Evolutionary conservation across 92 coral and sea anemone genomes (phyloP).

Genomic region (Porites lobata): DNA sequence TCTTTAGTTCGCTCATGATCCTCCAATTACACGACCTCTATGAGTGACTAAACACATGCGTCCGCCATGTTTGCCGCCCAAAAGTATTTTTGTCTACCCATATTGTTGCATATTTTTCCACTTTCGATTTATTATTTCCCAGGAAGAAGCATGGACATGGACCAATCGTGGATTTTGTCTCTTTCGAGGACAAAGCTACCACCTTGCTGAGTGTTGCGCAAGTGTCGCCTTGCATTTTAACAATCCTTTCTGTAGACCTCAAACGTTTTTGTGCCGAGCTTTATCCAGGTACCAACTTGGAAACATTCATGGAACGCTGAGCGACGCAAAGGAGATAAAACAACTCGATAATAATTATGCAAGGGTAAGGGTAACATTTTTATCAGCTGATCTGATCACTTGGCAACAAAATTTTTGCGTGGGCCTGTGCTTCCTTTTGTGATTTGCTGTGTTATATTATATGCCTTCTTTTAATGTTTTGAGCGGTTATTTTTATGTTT

Average conservation of each 20-base stretch:
- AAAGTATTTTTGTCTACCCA: too few species aligned
- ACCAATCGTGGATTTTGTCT: slow-evolving; percentile 8
- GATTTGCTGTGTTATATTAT: neutral
- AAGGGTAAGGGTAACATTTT: neutral
- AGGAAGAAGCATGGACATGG: slow-evolving; percentile 13
- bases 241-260: neutral
- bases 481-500: too few species aligned
- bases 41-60: too few species aligned
- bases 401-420: neutral
- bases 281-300: slow-evolving; percentile 5
- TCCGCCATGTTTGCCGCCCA: too few species aligned
- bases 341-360: neutral
- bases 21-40: too few species aligned
- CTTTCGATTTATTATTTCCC: neutral
- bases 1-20: too few species aligned
- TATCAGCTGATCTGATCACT: too few species aligned
- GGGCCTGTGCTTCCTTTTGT: neutral
- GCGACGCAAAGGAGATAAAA: slow-evolving; percentile 1
- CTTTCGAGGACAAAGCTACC: neutral
- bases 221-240: neutral
- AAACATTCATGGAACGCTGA: neutral
- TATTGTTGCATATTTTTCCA: too few species aligned
- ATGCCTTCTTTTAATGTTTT: too few species aligned
- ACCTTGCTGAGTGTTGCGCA: neutral
- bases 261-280: neutral